phyloP scores from a whole-genome alignment of 2,888 invertebrate genomes.

The Nomada flava region DNA sequence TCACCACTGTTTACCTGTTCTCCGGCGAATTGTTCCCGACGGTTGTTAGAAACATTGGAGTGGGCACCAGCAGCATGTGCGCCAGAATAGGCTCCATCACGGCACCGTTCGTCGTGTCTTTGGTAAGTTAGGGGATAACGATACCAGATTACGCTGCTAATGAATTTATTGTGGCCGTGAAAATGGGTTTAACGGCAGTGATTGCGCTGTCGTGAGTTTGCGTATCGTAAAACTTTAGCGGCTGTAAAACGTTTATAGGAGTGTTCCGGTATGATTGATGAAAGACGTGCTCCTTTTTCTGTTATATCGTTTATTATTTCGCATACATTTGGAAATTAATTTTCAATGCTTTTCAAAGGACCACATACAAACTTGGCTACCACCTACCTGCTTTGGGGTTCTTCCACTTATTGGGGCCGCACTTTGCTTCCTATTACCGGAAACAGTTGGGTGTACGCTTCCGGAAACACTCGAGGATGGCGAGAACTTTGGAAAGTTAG shows the following conservation, averaged over 20 bases:
- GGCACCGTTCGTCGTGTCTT: conserved; percentile 92
- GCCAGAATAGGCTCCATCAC: conserved; percentile 94
- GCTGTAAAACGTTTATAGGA: neutral
- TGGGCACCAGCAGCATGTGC: conserved; percentile 93
- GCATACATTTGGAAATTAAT: neutral
- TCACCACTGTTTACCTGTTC: conserved; percentile 94
- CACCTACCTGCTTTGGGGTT: conserved; percentile 90
- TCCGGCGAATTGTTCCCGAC: conserved; percentile 96
- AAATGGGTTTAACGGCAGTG: neutral
- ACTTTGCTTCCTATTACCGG: conserved; percentile 90
- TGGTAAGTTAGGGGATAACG: conserved; percentile 81
- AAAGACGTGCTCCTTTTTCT: neutral
- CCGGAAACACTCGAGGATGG: conserved; percentile 94
- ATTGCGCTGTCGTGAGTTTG: neutral
- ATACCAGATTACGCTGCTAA: neutral
- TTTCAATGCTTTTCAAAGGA: conserved; percentile 73
- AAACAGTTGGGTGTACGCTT: conserved; percentile 90
- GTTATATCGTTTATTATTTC: too few relatives aligned
- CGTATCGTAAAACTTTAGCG: neutral
- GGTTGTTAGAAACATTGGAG: conserved; percentile 93
- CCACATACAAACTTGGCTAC: conserved; percentile 86
- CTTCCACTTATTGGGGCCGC: conserved; percentile 89
- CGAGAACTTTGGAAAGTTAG: conserved; percentile 87
- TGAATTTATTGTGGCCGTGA: neutral
- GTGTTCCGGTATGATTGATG: neutral